phyloP scores from a whole-genome alignment of 2,888 invertebrate species.

The Phaonia tiefii region DNA sequence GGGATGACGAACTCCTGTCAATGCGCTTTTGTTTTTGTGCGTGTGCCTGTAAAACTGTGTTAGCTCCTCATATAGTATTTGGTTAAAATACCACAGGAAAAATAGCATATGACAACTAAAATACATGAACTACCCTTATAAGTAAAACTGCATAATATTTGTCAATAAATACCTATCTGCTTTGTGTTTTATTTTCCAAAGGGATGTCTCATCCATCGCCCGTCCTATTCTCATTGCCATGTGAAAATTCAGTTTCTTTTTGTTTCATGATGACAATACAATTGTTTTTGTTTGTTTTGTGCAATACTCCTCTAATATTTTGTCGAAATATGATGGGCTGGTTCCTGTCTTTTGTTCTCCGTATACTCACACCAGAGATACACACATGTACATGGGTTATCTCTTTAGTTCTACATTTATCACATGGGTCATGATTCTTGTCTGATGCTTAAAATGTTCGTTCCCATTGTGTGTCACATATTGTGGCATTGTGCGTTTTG shows the following conservation, averaged over 20 bases:
- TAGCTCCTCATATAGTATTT: no score
- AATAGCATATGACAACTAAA: conserved; percentile 59
- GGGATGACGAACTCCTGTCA: conserved; percentile 30
- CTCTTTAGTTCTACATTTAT: neutral
- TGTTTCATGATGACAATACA: conserved; percentile 12
- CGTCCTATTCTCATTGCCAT: conserved; percentile 61
- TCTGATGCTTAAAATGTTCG: conserved; percentile 3
- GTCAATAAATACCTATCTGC: conserved; percentile 62
- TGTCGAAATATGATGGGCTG: conserved; percentile 63
- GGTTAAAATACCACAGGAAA: conserved; percentile 55
- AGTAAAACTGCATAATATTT: conserved; percentile 42
- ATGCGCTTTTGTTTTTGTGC: conserved; percentile 7
- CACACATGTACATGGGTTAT: no score
- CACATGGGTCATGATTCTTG: conserved; percentile 1
- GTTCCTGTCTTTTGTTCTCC: conserved; percentile 68
- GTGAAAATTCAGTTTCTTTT: conserved; percentile 56
- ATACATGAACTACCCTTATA: conserved; percentile 18
- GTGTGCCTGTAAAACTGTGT: neutral
- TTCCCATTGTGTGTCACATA: conserved; percentile 15
- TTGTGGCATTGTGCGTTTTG: conserved; percentile 14
- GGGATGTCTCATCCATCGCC: conserved; percentile 61
- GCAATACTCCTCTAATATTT: conserved; percentile 37
- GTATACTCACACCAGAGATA: neutral
- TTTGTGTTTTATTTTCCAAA: conserved; percentile 25
- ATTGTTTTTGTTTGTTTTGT: conserved; percentile 19